Base-by-base conservation (phyloP, 2,113 vertebrate species). In the Hemiscyllium ocellatum region DNA sequence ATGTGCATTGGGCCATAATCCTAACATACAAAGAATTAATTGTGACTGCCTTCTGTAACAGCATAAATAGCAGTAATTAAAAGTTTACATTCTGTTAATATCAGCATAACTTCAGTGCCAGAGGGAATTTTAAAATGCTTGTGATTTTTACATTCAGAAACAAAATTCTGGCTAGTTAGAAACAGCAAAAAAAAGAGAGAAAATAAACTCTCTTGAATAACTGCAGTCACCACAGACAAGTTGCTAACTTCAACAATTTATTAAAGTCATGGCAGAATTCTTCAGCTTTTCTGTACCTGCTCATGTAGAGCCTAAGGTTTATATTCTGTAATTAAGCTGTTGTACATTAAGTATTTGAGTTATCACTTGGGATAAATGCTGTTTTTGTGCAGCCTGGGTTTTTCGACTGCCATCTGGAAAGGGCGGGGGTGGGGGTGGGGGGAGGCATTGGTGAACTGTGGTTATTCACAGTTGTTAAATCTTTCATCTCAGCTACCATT, bases 81-180 rank as follows among this genome's bases (percentile, higher is more conserved):
- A 76, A 95, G 47, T 95, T 95, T 95, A 52, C 47, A 72, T 47
- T 50, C 42, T 95, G 26, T 95, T 50, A 95, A 95, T 72, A 95
- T 72, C 37, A 70, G 37, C 93, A 50, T 52, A 70, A 4, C 72
- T 95, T 95, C 42, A 33, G n/a, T 42, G 37, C 94, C 69, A 70
- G 69, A 70, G 47, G 69, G 26, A 95, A 72, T 52, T 69, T 70
- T 52, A 72, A 29, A 47, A 95, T 72, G 68, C 94, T 29, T 52
- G 68, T 52, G 26, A 95, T 95, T 72, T 13, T 47, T 72, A 52
- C 93, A 52, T 95, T 72, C 47, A 72, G 24, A 15, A 50, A 50
- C 42, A 95, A 50, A 52, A 72, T 95, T 76, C 12, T 68, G 29
- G 61, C 17, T 52, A 50, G 68, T 70, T 50, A 29, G 33, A 94